Evolutionary conservation across 2,888 invertebrate species (phyloP), one percentile per base, ranked within the genome.

Genomic region (Ecliptopera silaceata): DNA sequence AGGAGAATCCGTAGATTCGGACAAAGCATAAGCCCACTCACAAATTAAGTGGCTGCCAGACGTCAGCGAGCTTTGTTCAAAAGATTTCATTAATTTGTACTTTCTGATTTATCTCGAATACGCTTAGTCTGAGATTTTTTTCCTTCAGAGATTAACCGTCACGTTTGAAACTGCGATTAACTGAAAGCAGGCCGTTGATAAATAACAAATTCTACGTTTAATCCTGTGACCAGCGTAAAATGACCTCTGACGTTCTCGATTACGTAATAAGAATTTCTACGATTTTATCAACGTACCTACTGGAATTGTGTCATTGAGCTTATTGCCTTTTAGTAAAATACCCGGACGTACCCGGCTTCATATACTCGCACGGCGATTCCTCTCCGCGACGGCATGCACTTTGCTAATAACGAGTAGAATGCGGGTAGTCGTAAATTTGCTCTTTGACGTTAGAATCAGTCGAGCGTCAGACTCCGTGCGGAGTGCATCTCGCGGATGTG

Each of bases 281-380:
- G 59, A 67, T 66, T 53, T 62, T 51, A 65, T 67, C 61, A 65
- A 68, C 64, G 57, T 58, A 65, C 67, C 64, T 54, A 59, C 12
- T 12, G 2, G 5, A 32, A 42, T 48, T 15, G 34, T 47, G 10
- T 43, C 46, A 38, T 46, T 15, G 32, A 63, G 63, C 64, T 73
- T 75, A 82, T 79, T 79, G 75, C 75, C 70, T 71, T 74, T 71
- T 74, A 80, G 83, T 85, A 82, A 78, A 82, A 76, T 66, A 63
- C 66, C 64, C 63, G 56, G 62, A 65, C 67, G 61, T 58, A 62
- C 61, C 70, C 68, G 72, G 72, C 72, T 61, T 64, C 53, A 69
- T 79, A 75, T 79, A 70, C 75, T 70, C 64, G 61, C 79, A 77
- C 73, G 79, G 64, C 61, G 69, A 71, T 60, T 69, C 69, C 62